These are phyloP conservation scores for Procavia capensis DNA, from an alignment of 2,113 vertebrate genomes.

Conservation along the genomic window DNA sequence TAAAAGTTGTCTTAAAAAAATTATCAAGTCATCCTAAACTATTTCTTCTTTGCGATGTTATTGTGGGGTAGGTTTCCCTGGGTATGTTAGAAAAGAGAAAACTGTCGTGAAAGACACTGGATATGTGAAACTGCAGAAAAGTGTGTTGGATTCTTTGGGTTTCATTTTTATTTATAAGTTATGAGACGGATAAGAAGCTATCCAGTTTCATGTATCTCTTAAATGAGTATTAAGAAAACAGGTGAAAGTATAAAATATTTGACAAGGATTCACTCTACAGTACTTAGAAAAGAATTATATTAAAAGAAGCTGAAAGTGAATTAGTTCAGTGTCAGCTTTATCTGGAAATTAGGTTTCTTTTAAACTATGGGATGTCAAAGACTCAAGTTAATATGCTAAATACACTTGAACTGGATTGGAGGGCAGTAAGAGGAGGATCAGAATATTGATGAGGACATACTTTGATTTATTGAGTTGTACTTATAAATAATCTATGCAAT, in stretches of 20 bases:
- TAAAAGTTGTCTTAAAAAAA: conserved; percentile 35
- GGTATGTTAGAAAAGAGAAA: conserved; percentile 31
- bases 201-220: not conserved
- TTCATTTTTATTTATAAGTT: not conserved
- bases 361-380: not conserved
- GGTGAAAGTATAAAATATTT: not conserved
- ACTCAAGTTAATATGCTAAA: not conserved
- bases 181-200: not conserved
- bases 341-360: not conserved
- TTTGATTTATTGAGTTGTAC: conserved; percentile 39
- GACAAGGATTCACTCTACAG: not conserved
- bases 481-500: not conserved
- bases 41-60: not conserved
- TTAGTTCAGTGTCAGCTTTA: not conserved
- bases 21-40: not conserved
- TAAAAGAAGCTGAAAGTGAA: conserved; percentile 28
- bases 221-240: not conserved
- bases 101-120: not conserved
- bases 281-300: not conserved
- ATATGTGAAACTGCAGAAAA: conserved; percentile 14
- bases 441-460: not conserved
- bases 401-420: not conserved
- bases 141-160: not conserved
- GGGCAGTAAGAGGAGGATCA: not conserved
- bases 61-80: not conserved